Percentiles rank a stretch among this genome's conserved stretches.
These are phyloP conservation scores for Saguinus midas DNA, from an alignment of 2,113 vertebrate species.

Conservation along the genomic window DNA sequence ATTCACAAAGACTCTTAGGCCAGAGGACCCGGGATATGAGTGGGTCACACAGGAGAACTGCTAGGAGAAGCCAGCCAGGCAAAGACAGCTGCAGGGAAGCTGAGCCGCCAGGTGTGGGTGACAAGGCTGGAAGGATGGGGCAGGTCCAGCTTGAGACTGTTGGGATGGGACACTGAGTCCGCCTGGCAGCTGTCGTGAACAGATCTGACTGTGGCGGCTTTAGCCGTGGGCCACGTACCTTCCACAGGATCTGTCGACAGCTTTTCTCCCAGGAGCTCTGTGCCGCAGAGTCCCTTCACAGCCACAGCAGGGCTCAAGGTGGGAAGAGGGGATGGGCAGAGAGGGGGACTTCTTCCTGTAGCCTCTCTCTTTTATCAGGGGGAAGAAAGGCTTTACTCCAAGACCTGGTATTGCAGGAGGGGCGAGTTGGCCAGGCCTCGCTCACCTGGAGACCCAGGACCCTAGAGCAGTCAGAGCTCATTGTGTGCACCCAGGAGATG, in stretches of 20 bases:
- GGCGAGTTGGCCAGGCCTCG: neutral
- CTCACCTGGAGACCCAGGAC: neutral
- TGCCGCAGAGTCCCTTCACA: neutral
- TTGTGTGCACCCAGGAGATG: neutral
- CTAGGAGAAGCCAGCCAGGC: neutral
- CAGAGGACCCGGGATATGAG: no score
- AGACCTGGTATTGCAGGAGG: neutral
- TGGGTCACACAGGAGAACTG: neutral
- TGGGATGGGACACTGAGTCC: neutral
- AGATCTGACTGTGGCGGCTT: neutral
- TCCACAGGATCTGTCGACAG: neutral
- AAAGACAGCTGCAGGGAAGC: neutral
- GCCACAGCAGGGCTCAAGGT: neutral
- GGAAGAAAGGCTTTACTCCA: neutral
- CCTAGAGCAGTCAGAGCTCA: neutral
- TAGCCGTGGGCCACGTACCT: neutral
- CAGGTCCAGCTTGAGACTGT: neutral
- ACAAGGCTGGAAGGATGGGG: neutral
- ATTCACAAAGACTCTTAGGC: no score
- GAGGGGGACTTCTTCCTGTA: neutral
- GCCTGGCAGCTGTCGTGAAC: neutral
- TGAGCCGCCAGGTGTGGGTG: neutral
- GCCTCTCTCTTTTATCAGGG: neutral
- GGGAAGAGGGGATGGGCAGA: neutral
- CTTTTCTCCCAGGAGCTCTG: no score